Percentiles rank a stretch among this genome's conserved stretches.
Conservation (phyloP, 2,113 vertebrate species). For the Uria aalge region DNA sequence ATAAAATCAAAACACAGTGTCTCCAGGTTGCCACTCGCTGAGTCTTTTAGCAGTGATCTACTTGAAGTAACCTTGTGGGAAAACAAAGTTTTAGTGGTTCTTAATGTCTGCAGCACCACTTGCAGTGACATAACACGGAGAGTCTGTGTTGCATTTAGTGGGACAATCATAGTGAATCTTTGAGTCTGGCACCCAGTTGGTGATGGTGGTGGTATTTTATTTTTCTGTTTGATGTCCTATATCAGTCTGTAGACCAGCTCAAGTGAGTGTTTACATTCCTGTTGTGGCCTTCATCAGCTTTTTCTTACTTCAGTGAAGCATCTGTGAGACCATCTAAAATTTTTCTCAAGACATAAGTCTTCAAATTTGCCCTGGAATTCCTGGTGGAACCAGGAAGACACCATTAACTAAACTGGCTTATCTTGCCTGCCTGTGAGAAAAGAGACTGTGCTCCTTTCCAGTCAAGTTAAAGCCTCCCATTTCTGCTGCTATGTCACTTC, state of each 20-base stretch:
- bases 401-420: neutral
- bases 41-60: neutral
- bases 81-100: neutral
- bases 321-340: neutral
- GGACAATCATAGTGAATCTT: neutral
- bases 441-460: neutral
- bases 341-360: neutral
- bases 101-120: neutral
- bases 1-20: conserved; percentile 31
- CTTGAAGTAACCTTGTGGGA: neutral
- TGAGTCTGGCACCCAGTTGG: neutral
- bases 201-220: neutral
- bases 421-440: neutral
- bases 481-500: neutral
- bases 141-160: neutral
- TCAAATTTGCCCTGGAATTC: neutral
- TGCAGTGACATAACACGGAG: neutral
- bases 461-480: neutral
- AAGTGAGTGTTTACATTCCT: neutral
- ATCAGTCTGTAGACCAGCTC: neutral
- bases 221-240: neutral
- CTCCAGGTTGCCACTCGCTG: neutral
- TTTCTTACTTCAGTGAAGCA: neutral
- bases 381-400: neutral
- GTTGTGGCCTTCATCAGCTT: neutral